Evolutionary conservation across 2,797 vertebrate species (phyloP).

Genomic region (Hypotaenidia philippensis): DNA sequence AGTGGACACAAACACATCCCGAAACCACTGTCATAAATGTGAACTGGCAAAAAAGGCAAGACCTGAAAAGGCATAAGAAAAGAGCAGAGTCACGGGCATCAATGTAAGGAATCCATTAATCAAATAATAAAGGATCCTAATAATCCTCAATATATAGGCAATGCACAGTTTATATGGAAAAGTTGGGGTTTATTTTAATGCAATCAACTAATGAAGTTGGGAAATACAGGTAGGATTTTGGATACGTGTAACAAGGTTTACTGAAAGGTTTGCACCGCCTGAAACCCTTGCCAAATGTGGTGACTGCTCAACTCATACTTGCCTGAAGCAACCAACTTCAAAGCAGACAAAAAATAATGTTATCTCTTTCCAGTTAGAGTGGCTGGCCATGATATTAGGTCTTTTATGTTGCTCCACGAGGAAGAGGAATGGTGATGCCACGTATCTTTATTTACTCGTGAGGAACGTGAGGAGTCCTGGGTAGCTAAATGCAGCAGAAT

Average conservation of each 20-base stretch:
- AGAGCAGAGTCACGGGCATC: accelerated
- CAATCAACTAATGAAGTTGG: background rate
- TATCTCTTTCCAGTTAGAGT: background rate
- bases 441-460: background rate
- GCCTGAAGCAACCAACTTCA: background rate
- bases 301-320: background rate
- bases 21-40: background rate
- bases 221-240: background rate
- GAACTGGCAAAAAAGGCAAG: background rate
- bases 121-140: background rate
- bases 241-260: background rate
- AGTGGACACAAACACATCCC: background rate
- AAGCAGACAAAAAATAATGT: background rate
- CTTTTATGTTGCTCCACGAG: background rate
- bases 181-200: too few species aligned
- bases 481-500: background rate
- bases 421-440: background rate
- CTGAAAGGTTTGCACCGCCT: background rate
- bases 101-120: background rate
- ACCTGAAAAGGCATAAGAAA: background rate
- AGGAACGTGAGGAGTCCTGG: background rate
- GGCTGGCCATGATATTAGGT: background rate
- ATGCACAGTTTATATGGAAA: background rate
- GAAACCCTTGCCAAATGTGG: background rate
- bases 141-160: background rate